phyloP scores from a whole-genome alignment of 1,140 invertebrate species.

The Zaprionus capensis region DNA sequence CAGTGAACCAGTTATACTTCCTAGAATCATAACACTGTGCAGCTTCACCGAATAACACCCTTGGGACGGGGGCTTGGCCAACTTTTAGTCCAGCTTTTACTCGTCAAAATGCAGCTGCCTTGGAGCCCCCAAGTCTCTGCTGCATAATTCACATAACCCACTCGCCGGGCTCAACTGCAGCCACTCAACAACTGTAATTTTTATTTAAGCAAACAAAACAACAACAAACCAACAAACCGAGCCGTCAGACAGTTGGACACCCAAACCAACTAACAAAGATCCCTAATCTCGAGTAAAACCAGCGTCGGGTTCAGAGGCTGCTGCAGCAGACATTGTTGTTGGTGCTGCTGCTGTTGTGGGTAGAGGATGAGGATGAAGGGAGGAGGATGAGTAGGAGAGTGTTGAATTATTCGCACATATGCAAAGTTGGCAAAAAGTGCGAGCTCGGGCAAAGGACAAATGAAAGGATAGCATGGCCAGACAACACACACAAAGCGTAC shows the following conservation, averaged over 20 bases:
- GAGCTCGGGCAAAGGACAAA: slow-evolving; percentile 39
- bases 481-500: slow-evolving; percentile 18
- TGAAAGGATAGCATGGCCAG: slow-evolving; percentile 45
- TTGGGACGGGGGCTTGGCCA: background rate
- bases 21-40: background rate
- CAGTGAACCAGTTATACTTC: background rate
- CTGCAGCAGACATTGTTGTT: slow-evolving; percentile 25
- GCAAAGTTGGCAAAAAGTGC: slow-evolving; percentile 78
- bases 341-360: slow-evolving; percentile 33
- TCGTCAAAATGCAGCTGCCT: slow-evolving; percentile 34
- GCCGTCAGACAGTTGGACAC: slow-evolving; percentile 17
- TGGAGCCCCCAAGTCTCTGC: slow-evolving; percentile 10
- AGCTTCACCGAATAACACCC: background rate
- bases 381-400: slow-evolving; percentile 7
- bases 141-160: slow-evolving; percentile 42
- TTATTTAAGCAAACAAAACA: slow-evolving; percentile 60
- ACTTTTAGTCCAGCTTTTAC: slow-evolving; percentile 14
- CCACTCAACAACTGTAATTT: slow-evolving; percentile 69
- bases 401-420: slow-evolving; percentile 81
- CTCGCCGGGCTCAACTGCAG: slow-evolving; percentile 33
- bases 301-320: slow-evolving; percentile 56
- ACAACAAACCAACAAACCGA: slow-evolving; percentile 46
- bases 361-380: background rate
- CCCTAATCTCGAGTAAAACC: slow-evolving; percentile 80
- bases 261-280: slow-evolving; percentile 72